Conservation (phyloP, 2,797 vertebrate genomes). For the Myoxocephalus aenaeus region DNA sequence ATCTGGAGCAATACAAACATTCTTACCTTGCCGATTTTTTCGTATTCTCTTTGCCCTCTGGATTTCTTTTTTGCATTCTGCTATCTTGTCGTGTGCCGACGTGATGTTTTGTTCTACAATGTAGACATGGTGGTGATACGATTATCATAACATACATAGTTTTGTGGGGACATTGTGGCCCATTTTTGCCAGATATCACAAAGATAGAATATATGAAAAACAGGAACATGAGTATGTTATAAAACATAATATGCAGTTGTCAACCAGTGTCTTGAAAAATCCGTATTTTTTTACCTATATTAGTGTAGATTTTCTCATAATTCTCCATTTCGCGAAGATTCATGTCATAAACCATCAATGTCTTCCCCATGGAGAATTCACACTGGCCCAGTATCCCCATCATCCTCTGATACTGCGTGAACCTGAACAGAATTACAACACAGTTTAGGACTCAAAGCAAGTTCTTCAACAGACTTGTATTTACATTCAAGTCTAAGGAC, state of each 20-base stretch:
- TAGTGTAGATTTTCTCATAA: conserved; percentile 95
- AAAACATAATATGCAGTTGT: background rate
- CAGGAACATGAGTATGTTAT: background rate
- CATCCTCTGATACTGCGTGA: conserved; percentile 97
- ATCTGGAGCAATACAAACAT: background rate
- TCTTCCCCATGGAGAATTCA: conserved; percentile 99
- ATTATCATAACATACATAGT: background rate
- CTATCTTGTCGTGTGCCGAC: conserved; percentile 96
- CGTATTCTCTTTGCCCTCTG: conserved; percentile 96
- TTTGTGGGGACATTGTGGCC: background rate
- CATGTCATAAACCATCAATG: conserved; percentile 97
- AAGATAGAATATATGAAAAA: background rate
- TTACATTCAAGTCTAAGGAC: background rate
- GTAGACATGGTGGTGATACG: background rate
- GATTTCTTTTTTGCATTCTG: conserved; percentile 98
- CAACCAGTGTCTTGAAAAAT: background rate
- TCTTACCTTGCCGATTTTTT: conserved; percentile 97
- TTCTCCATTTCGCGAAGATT: conserved; percentile 99
- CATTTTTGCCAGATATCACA: background rate
- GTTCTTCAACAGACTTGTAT: background rate
- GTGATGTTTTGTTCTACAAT: conserved; percentile 91
- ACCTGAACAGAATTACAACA: conserved; percentile 76
- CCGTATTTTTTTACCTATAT: conserved; percentile 88
- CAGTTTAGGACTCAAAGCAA: background rate
- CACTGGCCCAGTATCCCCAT: conserved; percentile 93